Conservation (phyloP, 2,113 vertebrate species). For the Paraplagusia blochii region DNA sequence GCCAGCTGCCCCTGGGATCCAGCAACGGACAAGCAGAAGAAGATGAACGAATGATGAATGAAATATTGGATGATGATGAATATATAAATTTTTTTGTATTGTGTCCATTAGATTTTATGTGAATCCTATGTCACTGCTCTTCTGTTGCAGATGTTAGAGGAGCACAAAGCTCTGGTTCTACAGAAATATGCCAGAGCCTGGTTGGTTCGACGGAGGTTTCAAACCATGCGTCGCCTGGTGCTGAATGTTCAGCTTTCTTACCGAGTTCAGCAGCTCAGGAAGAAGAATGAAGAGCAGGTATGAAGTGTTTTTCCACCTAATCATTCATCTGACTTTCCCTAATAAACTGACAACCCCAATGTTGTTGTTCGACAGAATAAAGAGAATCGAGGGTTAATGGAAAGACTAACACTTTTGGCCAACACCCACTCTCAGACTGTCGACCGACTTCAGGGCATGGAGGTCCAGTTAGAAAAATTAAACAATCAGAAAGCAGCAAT, state of each 20-base stretch:
- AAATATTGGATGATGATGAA: no score
- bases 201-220: conserved; percentile 90
- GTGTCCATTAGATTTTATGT: no score
- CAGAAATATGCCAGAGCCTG: conserved; percentile 93
- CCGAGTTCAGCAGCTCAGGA: conserved; percentile 89
- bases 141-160: conserved; percentile 82
- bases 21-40: no score
- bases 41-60: no score
- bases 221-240: conserved; percentile 88
- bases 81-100: no score
- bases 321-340: not conserved
- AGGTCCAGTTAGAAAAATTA: conserved; percentile 82
- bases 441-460: conserved; percentile 83
- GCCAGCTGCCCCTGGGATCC: no score
- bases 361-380: conserved; percentile 74
- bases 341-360: not conserved
- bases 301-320: not conserved
- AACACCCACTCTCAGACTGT: conserved; percentile 71
- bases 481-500: conserved; percentile 66
- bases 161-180: conserved; percentile 88
- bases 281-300: conserved; percentile 92
- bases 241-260: conserved; percentile 93
- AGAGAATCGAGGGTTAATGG: conserved; percentile 88
- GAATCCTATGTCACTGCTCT: not conserved
- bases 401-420: conserved; percentile 84